Evolutionary conservation across 37 sponge, comb jelly and placozoan species (phyloP).

Genomic region (Cladorhizidae sp.): DNA sequence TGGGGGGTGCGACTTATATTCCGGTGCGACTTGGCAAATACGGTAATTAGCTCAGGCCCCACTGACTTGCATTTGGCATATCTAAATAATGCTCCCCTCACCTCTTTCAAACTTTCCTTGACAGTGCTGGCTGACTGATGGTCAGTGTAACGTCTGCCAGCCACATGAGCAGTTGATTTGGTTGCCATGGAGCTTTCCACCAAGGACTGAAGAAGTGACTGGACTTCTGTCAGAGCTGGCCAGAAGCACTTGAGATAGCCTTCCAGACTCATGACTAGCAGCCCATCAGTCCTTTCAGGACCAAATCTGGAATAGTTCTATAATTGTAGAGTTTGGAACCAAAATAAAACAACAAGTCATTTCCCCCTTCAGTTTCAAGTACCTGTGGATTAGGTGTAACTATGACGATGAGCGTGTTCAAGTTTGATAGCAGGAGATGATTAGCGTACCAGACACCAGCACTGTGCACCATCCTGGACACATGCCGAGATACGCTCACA

Average conservation of each 20-base stretch:
- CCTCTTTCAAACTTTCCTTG: slow-evolving; percentile 35
- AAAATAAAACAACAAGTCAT: not conserved
- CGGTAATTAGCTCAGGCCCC: too few relatives aligned
- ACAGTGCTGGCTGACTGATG: slow-evolving; percentile 8
- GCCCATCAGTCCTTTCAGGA: slow-evolving; percentile 1
- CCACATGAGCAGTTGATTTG: not conserved
- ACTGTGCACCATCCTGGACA: slow-evolving; percentile 10
- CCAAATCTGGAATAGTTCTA: not conserved
- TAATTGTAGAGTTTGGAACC: not conserved
- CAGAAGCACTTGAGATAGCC: slow-evolving; percentile 45
- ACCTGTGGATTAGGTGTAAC: slow-evolving; percentile 25
- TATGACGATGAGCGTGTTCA: slow-evolving; percentile 21
- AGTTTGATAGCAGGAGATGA: slow-evolving; percentile 32
- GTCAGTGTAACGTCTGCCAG: not conserved
- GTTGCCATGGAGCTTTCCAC: not conserved
- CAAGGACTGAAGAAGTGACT: slow-evolving; percentile 33
- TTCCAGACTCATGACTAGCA: slow-evolving; percentile 31
- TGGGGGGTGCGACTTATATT: too few relatives aligned
- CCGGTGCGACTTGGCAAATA: too few relatives aligned
- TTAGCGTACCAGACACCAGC: slow-evolving; percentile 53
- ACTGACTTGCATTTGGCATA: too few relatives aligned
- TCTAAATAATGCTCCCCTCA: too few relatives aligned
- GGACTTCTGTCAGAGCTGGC: slow-evolving; percentile 15
- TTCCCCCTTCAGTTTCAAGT: not conserved
- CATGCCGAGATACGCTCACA: not conserved